Conservation (phyloP, 2,113 vertebrate genomes). For the Apeltes quadracus region DNA sequence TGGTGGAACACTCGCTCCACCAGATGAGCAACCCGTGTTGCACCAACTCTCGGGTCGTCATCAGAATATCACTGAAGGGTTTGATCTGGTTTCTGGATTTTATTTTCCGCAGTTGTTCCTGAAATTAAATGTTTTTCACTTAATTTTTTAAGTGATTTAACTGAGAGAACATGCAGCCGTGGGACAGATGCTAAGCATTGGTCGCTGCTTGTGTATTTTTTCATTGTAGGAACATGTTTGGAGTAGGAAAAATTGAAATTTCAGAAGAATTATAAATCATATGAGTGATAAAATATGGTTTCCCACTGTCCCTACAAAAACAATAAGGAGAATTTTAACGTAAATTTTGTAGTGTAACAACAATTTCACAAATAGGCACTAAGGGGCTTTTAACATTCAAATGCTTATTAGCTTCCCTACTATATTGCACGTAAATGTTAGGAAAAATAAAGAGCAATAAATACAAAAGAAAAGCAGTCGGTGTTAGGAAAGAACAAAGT, state of each 20-base stretch:
- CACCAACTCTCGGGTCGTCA: neutral
- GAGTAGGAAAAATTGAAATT: neutral
- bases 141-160: no score
- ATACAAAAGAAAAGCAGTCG: neutral
- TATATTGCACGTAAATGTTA: neutral
- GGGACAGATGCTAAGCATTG: no score
- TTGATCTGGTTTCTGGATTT: neutral
- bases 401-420: neutral
- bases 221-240: neutral
- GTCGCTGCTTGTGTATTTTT: no score
- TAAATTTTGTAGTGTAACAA: neutral
- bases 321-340: no score
- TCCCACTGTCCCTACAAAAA: no score
- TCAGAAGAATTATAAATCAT: neutral
- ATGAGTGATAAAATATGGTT: neutral
- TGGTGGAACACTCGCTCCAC: neutral
- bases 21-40: no score
- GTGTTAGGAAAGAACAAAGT: conserved; percentile 12
- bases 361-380: neutral
- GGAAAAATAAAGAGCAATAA: neutral
- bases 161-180: no score
- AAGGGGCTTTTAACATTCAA: neutral
- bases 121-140: neutral
- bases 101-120: no score
- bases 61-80: neutral